phyloP scores from a whole-genome alignment of 2,888 invertebrate genomes.

The Microctonus brassicae region DNA sequence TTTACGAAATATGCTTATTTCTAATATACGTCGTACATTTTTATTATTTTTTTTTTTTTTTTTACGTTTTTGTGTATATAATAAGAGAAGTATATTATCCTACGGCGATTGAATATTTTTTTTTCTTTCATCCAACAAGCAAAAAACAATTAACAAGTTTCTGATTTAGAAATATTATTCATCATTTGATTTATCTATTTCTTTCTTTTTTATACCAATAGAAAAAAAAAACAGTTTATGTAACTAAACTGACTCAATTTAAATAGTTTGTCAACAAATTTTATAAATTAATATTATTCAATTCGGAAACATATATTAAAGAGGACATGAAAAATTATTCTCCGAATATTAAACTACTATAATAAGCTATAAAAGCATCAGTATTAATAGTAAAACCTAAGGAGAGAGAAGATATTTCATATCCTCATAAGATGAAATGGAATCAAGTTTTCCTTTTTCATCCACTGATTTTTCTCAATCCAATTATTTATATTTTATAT shows the following conservation, averaged over 20 bases:
- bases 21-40: conserved; percentile 6
- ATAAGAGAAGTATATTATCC: neutral
- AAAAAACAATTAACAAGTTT: conserved; percentile 16
- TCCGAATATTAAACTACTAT: neutral
- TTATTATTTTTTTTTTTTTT: neutral
- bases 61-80: neutral
- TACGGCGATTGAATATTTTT: neutral
- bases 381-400: no score
- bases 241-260: neutral
- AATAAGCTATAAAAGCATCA: neutral
- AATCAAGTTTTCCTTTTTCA: neutral
- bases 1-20: neutral
- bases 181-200: no score
- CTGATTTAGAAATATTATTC: neutral
- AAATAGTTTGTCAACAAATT: neutral
- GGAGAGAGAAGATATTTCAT: neutral
- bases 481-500: neutral
- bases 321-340: neutral
- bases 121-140: neutral
- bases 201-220: neutral
- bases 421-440: neutral
- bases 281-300: neutral
- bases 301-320: conserved; percentile 35
- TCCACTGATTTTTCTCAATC: neutral
- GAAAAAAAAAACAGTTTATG: neutral